Percentiles rank a stretch among this genome's conserved stretches.
These are phyloP conservation scores for Neoaliturus tenellus DNA, from an alignment of 2,888 invertebrate species.

Conservation along the genomic window DNA sequence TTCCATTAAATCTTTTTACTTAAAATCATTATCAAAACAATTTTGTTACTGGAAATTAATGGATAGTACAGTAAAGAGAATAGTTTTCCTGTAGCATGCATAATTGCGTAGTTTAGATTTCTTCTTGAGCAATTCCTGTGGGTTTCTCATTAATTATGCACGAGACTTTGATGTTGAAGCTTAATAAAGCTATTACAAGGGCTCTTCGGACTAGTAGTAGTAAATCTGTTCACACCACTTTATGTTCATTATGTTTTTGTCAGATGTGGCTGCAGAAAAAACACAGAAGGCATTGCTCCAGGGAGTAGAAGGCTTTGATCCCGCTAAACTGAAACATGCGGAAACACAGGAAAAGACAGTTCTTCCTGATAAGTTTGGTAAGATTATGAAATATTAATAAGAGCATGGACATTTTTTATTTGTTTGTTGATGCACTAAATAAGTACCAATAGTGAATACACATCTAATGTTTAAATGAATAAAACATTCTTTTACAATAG, in stretches of 20 bases:
- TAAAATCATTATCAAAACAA: no score
- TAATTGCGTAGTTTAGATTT: no score
- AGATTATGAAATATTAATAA: constrained; percentile 59
- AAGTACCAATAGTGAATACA: neutral
- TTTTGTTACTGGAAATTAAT: no score
- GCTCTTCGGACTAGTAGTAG: neutral
- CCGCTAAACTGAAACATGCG: constrained; percentile 90
- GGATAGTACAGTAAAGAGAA: no score
- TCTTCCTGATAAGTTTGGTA: constrained; percentile 96
- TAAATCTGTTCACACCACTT: neutral
- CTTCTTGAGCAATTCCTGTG: neutral
- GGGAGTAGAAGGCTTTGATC: constrained; percentile 91
- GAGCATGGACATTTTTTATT: neutral
- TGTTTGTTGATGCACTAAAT: neutral
- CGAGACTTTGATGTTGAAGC: neutral
- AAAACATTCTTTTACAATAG: no score
- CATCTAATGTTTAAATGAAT: no score
- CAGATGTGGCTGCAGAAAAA: constrained; percentile 93
- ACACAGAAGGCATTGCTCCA: constrained; percentile 87
- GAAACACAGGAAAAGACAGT: constrained; percentile 96
- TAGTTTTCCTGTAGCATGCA: no score
- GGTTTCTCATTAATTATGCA: constrained; percentile 16
- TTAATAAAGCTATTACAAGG: neutral
- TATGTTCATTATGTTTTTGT: constrained; percentile 17
- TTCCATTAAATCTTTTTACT: no score